Conservation (phyloP, 1,140 invertebrate genomes). For the Glomeris maerens region DNA sequence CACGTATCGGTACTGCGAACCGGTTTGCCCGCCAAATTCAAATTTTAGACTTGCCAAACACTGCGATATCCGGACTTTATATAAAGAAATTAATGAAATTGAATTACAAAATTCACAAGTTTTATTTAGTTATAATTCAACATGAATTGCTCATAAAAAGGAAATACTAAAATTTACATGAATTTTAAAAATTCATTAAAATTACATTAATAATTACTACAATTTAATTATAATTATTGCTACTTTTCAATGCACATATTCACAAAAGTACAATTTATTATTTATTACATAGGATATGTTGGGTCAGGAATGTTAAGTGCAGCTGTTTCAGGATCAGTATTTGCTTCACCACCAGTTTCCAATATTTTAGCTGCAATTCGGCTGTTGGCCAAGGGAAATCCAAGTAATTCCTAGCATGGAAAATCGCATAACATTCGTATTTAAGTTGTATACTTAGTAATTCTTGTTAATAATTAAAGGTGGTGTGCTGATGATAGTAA, state of each 20-base stretch:
- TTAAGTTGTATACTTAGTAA: background rate
- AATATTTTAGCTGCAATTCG: conserved; percentile 50
- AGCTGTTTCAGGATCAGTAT: conserved; percentile 57
- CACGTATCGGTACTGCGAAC: too few relatives aligned
- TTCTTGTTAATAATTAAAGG: conserved; percentile 29
- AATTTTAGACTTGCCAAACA: too few relatives aligned
- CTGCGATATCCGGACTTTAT: too few relatives aligned
- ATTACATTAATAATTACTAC: background rate
- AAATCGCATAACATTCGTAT: background rate
- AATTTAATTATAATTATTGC: background rate
- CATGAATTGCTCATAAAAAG: background rate
- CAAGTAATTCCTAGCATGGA: conserved; percentile 27
- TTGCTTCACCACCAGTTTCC: conserved; percentile 58
- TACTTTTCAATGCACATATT: background rate
- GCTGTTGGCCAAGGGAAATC: conserved; percentile 38
- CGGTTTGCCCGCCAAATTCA: too few relatives aligned
- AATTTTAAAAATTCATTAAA: conserved; percentile 1
- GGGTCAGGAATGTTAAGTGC: conserved; percentile 60
- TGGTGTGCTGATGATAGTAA: conserved; percentile 56
- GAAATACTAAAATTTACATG: background rate
- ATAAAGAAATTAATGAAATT: too few relatives aligned
- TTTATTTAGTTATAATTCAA: background rate
- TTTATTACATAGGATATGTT: conserved; percentile 47
- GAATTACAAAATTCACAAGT: background rate
- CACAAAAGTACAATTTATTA: background rate